phyloP scores from a whole-genome alignment of 2,797 vertebrate genomes.

The Gambelia wislizenii region DNA sequence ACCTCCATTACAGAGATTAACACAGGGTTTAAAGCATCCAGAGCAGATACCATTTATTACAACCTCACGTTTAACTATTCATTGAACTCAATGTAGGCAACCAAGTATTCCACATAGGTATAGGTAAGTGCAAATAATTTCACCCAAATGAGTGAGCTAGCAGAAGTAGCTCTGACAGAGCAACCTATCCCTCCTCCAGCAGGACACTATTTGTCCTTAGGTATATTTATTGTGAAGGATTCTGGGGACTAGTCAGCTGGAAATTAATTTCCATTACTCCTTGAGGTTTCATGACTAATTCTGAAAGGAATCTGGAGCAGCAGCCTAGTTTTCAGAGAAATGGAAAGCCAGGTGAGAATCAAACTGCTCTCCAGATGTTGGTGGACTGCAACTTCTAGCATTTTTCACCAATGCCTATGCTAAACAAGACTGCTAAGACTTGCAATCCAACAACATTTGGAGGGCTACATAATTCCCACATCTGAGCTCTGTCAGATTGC shows the following conservation, averaged over 20 bases:
- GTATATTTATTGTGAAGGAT: background rate
- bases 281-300: rapidly evolving
- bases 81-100: background rate
- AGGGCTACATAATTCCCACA: too few species aligned
- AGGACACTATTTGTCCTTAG: background rate
- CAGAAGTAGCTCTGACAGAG: background rate
- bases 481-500: background rate
- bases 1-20: background rate
- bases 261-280: conserved; percentile 6
- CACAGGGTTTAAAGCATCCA: background rate
- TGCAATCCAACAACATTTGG: too few species aligned
- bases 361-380: too few species aligned
- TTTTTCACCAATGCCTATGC: too few species aligned
- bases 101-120: background rate
- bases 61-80: background rate
- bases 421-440: too few species aligned
- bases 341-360: too few species aligned
- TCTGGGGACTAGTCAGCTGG: background rate
- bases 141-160: background rate
- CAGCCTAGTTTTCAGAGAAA: too few species aligned
- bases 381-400: too few species aligned
- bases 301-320: background rate
- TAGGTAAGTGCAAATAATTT: background rate
- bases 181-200: too few species aligned
- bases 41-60: background rate